These are phyloP conservation scores for Gerris lacustris DNA, from an alignment of 2,888 invertebrate species.

Conservation along the genomic window DNA sequence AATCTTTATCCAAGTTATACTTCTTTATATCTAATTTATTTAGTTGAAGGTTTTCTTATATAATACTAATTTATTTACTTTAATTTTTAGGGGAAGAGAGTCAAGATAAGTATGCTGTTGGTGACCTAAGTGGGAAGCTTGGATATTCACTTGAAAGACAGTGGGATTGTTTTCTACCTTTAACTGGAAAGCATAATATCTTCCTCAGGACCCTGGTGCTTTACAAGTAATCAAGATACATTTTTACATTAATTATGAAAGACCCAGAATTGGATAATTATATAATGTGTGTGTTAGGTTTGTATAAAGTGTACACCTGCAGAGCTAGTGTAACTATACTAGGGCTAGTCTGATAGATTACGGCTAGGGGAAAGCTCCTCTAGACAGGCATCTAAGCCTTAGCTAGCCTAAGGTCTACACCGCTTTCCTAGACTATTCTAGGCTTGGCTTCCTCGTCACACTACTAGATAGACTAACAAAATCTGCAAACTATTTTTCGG, in stretches of 20 bases:
- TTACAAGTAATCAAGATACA: slow-evolving; percentile 46
- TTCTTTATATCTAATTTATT: no score
- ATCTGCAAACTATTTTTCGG: no score
- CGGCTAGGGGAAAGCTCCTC: no score
- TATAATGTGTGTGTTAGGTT: background rate
- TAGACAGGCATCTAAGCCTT: no score
- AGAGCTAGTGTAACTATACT: background rate
- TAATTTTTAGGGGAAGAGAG: slow-evolving; percentile 53
- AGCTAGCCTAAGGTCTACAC: no score
- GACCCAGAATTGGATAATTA: background rate
- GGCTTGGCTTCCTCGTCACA: no score
- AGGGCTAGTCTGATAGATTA: no score
- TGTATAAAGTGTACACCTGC: background rate
- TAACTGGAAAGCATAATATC: slow-evolving; percentile 66
- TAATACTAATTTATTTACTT: no score
- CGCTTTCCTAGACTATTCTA: no score
- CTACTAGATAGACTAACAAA: no score
- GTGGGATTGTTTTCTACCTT: slow-evolving; percentile 73
- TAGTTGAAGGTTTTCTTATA: no score
- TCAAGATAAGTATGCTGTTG: slow-evolving; percentile 80
- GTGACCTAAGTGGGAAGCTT: slow-evolving; percentile 78
- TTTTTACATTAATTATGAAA: background rate
- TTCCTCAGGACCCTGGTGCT: slow-evolving; percentile 68
- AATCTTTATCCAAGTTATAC: no score
- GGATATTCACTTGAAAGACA: slow-evolving; percentile 60